Evolutionary conservation across 2,797 vertebrate species (phyloP).

Genomic region (Chelonia mydas): DNA sequence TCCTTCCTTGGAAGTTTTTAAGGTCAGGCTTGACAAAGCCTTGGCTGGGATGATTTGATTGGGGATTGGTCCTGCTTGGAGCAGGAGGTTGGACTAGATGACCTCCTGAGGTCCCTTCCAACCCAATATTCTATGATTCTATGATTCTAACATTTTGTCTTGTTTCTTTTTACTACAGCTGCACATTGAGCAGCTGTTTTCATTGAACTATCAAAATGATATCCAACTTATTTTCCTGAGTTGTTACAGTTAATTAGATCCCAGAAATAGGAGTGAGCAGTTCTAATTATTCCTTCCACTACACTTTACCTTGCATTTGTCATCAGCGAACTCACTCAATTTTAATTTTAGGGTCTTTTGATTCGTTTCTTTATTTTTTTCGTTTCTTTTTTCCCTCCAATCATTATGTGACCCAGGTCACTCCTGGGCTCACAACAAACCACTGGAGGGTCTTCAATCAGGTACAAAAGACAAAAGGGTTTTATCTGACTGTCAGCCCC

Average conservation of each 20-base stretch:
- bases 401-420: not conserved
- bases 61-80: too few species aligned
- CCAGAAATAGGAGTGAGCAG: not conserved
- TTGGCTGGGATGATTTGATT: too few species aligned
- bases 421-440: too few species aligned
- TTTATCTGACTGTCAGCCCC: too few species aligned
- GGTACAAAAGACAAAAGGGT: too few species aligned
- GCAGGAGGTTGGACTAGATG: too few species aligned
- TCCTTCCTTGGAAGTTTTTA: too few species aligned
- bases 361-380: not conserved
- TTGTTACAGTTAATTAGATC: not conserved
- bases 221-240: not conserved
- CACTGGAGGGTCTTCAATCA: too few species aligned
- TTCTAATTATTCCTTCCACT: constrained; percentile 8
- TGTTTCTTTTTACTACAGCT: not conserved
- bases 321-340: not conserved
- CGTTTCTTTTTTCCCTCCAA: not conserved
- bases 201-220: not conserved
- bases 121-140: too few species aligned
- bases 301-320: not conserved
- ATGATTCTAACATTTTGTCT: too few species aligned
- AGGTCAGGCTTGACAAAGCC: too few species aligned
- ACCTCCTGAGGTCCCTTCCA: too few species aligned
- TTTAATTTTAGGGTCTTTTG: not conserved
- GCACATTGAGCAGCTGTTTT: not conserved